Conservation (phyloP, 2,797 vertebrate genomes). For the Vultur gryphus region DNA sequence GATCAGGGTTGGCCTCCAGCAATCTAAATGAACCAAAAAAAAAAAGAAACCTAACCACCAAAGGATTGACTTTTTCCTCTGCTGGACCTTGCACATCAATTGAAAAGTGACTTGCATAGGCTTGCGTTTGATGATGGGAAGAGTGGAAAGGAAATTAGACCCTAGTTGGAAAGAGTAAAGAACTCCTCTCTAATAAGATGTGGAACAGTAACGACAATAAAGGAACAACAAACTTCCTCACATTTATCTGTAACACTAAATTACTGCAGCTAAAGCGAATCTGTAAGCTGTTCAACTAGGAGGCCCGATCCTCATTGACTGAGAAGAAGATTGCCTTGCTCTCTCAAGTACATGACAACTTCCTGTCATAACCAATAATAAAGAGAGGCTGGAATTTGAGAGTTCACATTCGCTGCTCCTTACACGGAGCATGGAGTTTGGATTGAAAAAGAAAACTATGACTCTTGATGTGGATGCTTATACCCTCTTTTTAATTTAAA, state of each 20-base stretch:
- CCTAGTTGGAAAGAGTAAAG: not conserved
- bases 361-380: not conserved
- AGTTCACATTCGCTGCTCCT: not conserved
- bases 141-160: not conserved
- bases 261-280: not conserved
- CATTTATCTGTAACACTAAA: not conserved
- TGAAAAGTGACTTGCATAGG: not conserved
- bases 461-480: not conserved
- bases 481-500: not conserved
- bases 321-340: not conserved
- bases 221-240: constrained; percentile 23
- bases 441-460: not conserved
- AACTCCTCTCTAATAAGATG: not conserved
- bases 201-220: not conserved
- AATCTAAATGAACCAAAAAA: not conserved
- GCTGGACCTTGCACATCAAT: not conserved
- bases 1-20: not conserved
- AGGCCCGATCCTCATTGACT: not conserved
- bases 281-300: not conserved
- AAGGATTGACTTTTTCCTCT: not conserved
- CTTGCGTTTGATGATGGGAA: not conserved
- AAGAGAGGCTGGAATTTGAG: not conserved
- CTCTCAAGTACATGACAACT: not conserved
- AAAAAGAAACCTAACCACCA: too few relatives aligned
- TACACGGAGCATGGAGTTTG: not conserved